Base-by-base conservation (phyloP, 2,888 invertebrate species). In the Tachina grossa region DNA sequence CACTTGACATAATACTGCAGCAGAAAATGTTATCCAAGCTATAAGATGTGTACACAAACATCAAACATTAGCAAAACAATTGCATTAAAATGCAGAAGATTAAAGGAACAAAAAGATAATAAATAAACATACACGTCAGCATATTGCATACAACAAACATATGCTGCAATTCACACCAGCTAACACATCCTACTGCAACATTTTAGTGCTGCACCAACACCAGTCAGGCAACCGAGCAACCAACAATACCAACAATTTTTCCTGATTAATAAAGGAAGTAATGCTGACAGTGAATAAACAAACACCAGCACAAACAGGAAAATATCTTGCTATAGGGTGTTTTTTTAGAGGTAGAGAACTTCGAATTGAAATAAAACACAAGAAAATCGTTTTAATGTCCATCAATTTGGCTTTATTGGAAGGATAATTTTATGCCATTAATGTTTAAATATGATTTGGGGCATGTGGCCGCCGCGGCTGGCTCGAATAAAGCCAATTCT, bases 1-100 rank as follows among this genome's bases (percentile, higher is more conserved):
- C 80, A 86, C 77, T 84, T 87, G 77, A 84, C 84, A 84, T 77
- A 86, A 87, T 84, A 72, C 83, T 83, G 79, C 84, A 84, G 76
- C 55, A 71, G 85, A 68, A 84, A 71, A 51, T 31, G 31, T 31
- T 31, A 57, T 77, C 31, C 51, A 63, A 69, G 49, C 75, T 10
- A 65, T n/a, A 74, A 79, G 86, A 79, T 75, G 55, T 59, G 59
- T 68, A 72, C 31, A 53, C 16, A 72, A 19, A 53, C 16, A 69
- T 51, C 61, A 75, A 63, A 76, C 82, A 84, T 82, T 57, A 65
- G 75, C 71, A 83, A 72, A 5, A 85, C 68, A 81, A 83, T 68
- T 49, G 76, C 65, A 53, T 71, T 76, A 78, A 87, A 87, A 87
- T 87, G 87, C 85, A 83, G 63, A 80, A 80, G 83, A 83, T 77